Base-by-base conservation (phyloP, 2,888 invertebrate species). In the Eupithecia inturbata region DNA sequence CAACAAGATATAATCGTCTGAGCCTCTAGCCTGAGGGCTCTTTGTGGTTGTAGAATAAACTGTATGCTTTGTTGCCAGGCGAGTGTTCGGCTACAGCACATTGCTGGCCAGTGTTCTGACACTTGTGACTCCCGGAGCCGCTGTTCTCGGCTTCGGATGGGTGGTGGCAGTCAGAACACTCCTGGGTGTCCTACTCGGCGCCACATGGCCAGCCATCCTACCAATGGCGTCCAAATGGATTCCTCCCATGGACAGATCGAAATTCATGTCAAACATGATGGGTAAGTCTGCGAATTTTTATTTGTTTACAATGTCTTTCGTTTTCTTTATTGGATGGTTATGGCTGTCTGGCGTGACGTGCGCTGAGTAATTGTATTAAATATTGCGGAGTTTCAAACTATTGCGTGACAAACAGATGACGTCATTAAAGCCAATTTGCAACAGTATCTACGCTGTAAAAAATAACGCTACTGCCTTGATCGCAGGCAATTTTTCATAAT, bases 151-250 rank as follows among this genome's bases (percentile, higher is more conserved):
- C 78, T 96, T 96, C 86, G 95, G 96, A 53, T 95, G 96, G 79
- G 94, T 98, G 31, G 95, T 98, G 67, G 95, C 96, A 16, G 92
- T 97, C 12, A 95, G 99, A 75, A 96, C 97, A 7, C 81, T 97
- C 7, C 95, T 97, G 36, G 98, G 98, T 69, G 96, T 98, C 83
- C 95, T 97, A 87, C 95, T 98, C 90, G 97, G 98, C 68, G 98
- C 97, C 19, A 97, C 98, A 12, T 99, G 98, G 97, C 99, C 99
- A 0, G 97, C 98, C 9, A 98, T 99, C 85, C 97, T 98, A 75
- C 97, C 98, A 6, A 96, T 99, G 96, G 98, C 98, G 57, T 97
- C 98, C 10, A 96, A 97, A 78, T 99, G 99, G 99, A 97, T 99
- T 75, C 99, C 99, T 10, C 98, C 98, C 16, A 96, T 97, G 95